Base-by-base conservation (phyloP, 2,888 invertebrate species). In the Zelleria hepariella region DNA sequence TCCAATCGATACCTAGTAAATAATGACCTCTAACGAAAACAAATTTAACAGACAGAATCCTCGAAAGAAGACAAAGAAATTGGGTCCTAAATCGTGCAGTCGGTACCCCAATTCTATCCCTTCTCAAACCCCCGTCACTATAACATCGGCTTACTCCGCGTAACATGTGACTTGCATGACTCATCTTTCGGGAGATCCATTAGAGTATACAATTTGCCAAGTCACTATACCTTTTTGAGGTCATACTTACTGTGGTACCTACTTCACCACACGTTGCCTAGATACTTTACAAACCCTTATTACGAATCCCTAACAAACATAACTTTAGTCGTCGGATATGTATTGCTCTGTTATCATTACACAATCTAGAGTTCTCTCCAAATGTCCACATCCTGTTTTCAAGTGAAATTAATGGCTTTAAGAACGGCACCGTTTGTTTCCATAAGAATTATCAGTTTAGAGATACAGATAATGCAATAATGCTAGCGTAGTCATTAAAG, bases 161-260 rank as follows among this genome's bases (percentile, higher is more conserved):
- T 76, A 77, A 77, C 80, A 82, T 78, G 76, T 73, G 80, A 77
- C 76, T 72, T 73, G 72, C 74, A 72, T 78, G 80, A 80, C 72
- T 82, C 80, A 82, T 80, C 77, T 78, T 77, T 70, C 69, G 78
- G 75, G 75, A 70, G 76, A 77, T 83, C 82, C 83, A 83, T 86
- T 85, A 85, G 78, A 66, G 69, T 73, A n/a, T n/a, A 74, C 74
- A 77, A 76, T 78, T 77, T 78, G 82, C 78, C 75, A 74, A 80
- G 70, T 86, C 86, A 86, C 74, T 76, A 69, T 80, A 71, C 74
- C 76, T 80, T 82, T 82, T 80, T 77, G 77, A 73, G 74, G 74
- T 70, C 68, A 67, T 26, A 7, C 24, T 49, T 20, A 51, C 26
- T 20, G 52, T 5, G 66, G 63, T 67, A 65, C 66, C 61, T 64